Conservation (phyloP, 2,113 vertebrate species). For the Columba janthina region DNA sequence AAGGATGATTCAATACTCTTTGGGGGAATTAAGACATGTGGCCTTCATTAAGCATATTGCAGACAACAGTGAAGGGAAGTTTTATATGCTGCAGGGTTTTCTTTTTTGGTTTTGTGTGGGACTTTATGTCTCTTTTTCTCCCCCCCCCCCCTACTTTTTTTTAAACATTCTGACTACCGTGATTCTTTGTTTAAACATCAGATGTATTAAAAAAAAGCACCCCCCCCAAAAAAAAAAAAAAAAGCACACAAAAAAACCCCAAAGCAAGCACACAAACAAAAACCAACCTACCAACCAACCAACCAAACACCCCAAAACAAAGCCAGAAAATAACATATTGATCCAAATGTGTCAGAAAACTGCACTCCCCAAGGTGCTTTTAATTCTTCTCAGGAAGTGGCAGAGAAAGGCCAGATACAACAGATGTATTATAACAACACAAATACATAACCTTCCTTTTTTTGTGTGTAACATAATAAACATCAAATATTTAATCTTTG, state of each 20-base stretch:
- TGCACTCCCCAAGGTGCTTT: neutral
- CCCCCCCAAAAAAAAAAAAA: neutral
- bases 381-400: neutral
- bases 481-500: neutral
- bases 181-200: neutral
- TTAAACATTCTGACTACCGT: neutral
- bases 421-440: neutral
- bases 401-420: neutral
- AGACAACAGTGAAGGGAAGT: neutral
- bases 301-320: neutral
- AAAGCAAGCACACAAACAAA: neutral
- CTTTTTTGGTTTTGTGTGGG: neutral
- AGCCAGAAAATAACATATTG: neutral
- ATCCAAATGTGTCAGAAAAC: constrained; percentile 8
- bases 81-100: neutral
- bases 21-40: constrained; percentile 23
- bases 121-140: neutral
- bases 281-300: too few species aligned
- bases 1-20: constrained; percentile 19
- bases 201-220: neutral
- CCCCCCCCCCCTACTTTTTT: neutral
- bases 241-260: neutral
- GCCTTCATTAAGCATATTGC: neutral
- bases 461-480: neutral
- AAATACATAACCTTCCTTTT: neutral